Percentiles rank a stretch among this genome's conserved stretches.
Conservation (phyloP, 2,797 vertebrate species). For the Brachymystax lenok region DNA sequence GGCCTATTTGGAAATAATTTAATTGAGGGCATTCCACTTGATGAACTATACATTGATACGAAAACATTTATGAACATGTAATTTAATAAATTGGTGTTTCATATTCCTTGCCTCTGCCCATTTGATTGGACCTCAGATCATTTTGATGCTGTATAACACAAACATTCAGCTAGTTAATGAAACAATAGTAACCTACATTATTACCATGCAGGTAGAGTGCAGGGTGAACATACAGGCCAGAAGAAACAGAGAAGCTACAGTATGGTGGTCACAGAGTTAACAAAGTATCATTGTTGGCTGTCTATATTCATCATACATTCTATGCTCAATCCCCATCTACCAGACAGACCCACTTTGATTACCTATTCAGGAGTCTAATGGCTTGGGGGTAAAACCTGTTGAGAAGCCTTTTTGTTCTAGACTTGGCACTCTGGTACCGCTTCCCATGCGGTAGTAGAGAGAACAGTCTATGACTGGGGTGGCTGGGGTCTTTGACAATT, state of each 20-base stretch:
- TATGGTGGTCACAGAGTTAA: background rate
- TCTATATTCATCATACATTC: background rate
- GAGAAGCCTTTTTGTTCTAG: too few species aligned
- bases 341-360: too few species aligned
- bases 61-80: background rate
- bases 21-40: background rate
- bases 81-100: constrained; percentile 1
- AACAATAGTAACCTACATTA: background rate
- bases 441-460: too few species aligned
- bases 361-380: too few species aligned
- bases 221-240: too few species aligned
- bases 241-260: too few species aligned
- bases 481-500: too few species aligned
- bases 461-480: too few species aligned
- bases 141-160: background rate
- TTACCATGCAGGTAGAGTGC: background rate
- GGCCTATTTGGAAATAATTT: background rate
- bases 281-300: background rate
- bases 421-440: too few species aligned
- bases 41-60: background rate
- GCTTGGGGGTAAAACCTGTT: too few species aligned
- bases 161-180: background rate
- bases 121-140: background rate
- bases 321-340: background rate
- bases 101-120: background rate